Conservation (phyloP, 2,888 invertebrate genomes). For the Cheilosia variabilis region DNA sequence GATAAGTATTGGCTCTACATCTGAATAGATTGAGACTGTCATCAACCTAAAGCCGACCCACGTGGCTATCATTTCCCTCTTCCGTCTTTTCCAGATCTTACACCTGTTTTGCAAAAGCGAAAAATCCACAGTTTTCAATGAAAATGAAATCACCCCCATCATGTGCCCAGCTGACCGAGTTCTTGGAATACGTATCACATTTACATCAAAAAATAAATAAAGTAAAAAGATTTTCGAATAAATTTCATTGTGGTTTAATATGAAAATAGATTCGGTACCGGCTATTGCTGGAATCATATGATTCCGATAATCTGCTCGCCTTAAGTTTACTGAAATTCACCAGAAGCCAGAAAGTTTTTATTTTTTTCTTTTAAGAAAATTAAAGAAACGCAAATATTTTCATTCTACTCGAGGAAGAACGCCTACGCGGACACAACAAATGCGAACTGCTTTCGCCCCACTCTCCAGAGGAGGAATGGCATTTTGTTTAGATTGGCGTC, state of each 20-base stretch:
- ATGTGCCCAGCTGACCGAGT: slow-evolving; percentile 5
- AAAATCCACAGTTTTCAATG: too few relatives aligned
- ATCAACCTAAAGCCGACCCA: too few relatives aligned
- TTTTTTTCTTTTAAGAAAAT: background rate
- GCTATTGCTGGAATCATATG: slow-evolving; percentile 14
- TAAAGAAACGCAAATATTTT: slow-evolving; percentile 28
- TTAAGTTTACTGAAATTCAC: slow-evolving; percentile 33
- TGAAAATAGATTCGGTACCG: slow-evolving; percentile 21
- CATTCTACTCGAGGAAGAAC: slow-evolving; percentile 32
- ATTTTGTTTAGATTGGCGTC: slow-evolving; percentile 37
- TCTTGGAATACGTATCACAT: background rate
- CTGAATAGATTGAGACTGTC: too few relatives aligned
- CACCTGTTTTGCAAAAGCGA: too few relatives aligned
- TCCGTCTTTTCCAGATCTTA: too few relatives aligned
- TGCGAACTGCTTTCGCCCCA: slow-evolving; percentile 16
- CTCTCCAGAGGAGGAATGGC: background rate
- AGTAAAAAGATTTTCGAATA: slow-evolving; percentile 5
- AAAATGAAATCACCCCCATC: background rate
- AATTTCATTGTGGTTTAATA: slow-evolving; percentile 21
- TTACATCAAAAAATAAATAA: background rate
- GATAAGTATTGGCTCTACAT: too few relatives aligned
- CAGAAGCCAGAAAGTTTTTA: background rate
- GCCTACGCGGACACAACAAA: slow-evolving; percentile 37
- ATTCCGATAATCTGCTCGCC: slow-evolving; percentile 10
- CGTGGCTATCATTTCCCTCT: too few relatives aligned